phyloP scores from a whole-genome alignment of 2,113 vertebrate species.

The Fregata magnificens region DNA sequence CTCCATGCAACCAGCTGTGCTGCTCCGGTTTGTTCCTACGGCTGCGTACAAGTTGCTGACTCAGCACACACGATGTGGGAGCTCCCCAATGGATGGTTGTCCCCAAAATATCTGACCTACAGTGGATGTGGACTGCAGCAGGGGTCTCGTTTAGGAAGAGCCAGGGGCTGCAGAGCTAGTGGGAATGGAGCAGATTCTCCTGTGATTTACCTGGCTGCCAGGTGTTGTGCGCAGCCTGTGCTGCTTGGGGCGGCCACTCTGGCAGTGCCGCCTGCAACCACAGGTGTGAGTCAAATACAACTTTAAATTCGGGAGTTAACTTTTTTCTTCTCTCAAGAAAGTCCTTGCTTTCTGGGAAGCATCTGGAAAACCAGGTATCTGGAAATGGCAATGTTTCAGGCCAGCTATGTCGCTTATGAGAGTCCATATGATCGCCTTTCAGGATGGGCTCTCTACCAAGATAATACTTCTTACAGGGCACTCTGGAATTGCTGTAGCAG shows the following conservation, averaged over 20 bases:
- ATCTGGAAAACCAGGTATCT: neutral
- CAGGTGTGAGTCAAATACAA: neutral
- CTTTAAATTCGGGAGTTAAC: accelerated
- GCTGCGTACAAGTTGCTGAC: neutral
- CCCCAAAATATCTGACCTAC: neutral
- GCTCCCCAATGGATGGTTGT: accelerated
- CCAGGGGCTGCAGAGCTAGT: neutral
- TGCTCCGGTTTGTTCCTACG: accelerated
- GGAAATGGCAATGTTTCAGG: neutral
- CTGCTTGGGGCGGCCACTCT: neutral
- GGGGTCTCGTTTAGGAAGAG: neutral
- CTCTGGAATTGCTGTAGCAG: neutral
- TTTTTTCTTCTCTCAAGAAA: neutral
- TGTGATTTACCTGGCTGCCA: neutral
- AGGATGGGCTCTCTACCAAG: neutral
- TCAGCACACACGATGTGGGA: neutral
- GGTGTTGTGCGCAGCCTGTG: too few relatives aligned
- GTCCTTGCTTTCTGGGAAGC: neutral
- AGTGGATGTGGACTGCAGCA: neutral
- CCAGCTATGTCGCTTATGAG: neutral
- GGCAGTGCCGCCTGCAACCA: neutral
- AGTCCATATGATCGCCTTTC: neutral
- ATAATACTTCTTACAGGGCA: neutral
- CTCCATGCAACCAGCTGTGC: neutral
- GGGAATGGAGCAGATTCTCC: neutral